Evolutionary conservation across 2,888 invertebrate species (phyloP), one percentile per base, ranked within the genome.

Genomic region (Nemotelus pantherinus): DNA sequence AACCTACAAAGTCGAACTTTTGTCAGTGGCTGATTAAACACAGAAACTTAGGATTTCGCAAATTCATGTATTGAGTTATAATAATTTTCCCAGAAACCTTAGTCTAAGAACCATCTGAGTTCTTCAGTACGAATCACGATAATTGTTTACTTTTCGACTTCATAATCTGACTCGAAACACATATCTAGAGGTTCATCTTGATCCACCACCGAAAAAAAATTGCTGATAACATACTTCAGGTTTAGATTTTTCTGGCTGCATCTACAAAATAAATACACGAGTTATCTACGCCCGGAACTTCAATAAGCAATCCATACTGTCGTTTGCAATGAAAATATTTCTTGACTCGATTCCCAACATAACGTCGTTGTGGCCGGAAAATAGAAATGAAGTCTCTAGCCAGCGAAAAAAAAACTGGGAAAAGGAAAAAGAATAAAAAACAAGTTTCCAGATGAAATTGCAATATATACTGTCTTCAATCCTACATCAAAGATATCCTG

Each of bases 401-500:
- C 7, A 60, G 9, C 25, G 67, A 67, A 67, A 48, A 48, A 39
- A 67, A 4, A 65, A 65, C 41, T 45, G 10, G 25, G 1, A 25
- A 57, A 57, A 57, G 3, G 57, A 57, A 50, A 50, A 10, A 50
- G 50, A 50, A 10, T 10, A 25, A 57, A 57, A 9, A 57, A 57
- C 3, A 10, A 57, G 10, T 58, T 5, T 45, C 65, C n/a, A 68
- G 45, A 65, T 65, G 25, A 65, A 65, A 65, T 65, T 65, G 65
- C 65, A 65, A 65, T 70, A 70, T 53, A 70, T 55, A 70, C 53
- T 25, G 25, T 25, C 25, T 25, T 25, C 25, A 25, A 25, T 25
- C 25, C 25, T 25, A 25, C 25, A 25, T 25, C 55, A 44, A 67
- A 55, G 70, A 72, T 72, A 58, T 72, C 72, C 58, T 44, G 60